Base-by-base conservation (phyloP, 2,888 invertebrate species). In the Drosophila flavopinicola region DNA sequence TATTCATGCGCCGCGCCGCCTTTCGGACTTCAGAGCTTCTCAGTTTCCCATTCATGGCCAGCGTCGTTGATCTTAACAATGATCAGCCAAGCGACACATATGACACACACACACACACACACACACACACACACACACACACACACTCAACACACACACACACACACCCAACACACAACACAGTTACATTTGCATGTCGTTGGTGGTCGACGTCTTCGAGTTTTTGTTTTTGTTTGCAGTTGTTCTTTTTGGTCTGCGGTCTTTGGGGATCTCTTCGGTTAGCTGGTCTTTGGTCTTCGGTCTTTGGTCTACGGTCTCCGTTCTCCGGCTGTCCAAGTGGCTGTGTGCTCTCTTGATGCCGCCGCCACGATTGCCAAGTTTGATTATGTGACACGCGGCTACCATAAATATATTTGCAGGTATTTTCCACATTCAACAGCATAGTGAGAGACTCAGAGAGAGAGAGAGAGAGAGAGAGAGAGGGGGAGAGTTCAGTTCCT, bases 311-410 rank as follows among this genome's bases (percentile, higher is more conserved):
- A 10, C 1, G 25, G 11, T 24, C 38, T 6, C 10, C 11, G 47
- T 6, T 3, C 33, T 27, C 15, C 9, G 53, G 51, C 24, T 70
- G 59, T 59, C 39, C 52, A 48, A 49, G n/a, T 59, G 24, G 13
- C 42, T 39, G 68, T 51, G 56, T 63, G 69, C 71, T n/a, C 20
- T 20, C 20, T 73, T 72, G 76, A 76, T 67, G 69, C 77, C 66
- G 64, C 70, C 63, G 71, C 60, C 67, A 65, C 65, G 64, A 71
- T 77, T 78, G 64, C 65, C 63, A 76, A 59, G 72, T 77, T 82
- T 83, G 75, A 86, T 85, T 87, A 79, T 78, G 73, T 77, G 83
- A 78, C 84, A 82, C 72, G 75, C 69, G 76, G 69, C 80, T 66
- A 76, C 84, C 79, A 79, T 78, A 78, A 82, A 83, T 76, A 82